Percentiles rank a stretch among this genome's conserved stretches.
These are phyloP conservation scores for Vidua macroura DNA, from an alignment of 2,113 vertebrate genomes.

Conservation along the genomic window DNA sequence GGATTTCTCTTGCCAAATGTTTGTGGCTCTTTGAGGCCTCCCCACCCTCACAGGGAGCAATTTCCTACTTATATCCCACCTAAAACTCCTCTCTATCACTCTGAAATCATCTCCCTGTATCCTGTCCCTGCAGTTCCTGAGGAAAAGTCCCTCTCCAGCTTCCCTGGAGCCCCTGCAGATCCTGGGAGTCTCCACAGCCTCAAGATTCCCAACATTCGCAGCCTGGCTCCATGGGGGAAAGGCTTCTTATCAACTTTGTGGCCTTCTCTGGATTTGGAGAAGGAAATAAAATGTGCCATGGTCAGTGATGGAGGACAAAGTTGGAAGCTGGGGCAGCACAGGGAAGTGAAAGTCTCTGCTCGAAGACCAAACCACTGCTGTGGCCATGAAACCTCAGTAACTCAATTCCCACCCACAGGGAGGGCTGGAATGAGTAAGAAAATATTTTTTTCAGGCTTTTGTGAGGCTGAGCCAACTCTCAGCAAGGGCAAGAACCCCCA, in stretches of 20 bases:
- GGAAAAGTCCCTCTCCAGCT: not conserved
- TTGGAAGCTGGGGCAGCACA: not conserved
- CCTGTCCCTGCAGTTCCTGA: not conserved
- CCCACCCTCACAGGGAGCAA: not conserved
- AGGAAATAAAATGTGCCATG: not conserved
- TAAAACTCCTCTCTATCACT: not conserved
- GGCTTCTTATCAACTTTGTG: accelerated
- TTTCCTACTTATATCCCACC: not conserved
- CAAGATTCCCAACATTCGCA: not conserved
- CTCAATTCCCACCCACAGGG: not conserved
- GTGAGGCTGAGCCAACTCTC: not conserved
- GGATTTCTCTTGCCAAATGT: not conserved
- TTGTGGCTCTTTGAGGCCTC: not conserved
- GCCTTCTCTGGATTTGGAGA: not conserved
- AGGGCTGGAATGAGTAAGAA: not conserved
- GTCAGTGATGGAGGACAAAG: not conserved
- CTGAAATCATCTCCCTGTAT: accelerated
- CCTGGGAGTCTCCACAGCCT: not conserved
- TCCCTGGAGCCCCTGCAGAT: not conserved
- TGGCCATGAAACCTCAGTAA: accelerated
- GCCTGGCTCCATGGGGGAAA: accelerated
- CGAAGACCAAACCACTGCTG: not conserved
- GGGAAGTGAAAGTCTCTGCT: not conserved
- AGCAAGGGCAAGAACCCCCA: not conserved
- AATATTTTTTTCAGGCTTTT: not conserved